Percentiles rank a stretch among this genome's conserved stretches.
Evolutionary conservation across 30 jellyfish, hydroid and myxozoan genomes (phyloP).

Genomic region (Aurelia sp.): DNA sequence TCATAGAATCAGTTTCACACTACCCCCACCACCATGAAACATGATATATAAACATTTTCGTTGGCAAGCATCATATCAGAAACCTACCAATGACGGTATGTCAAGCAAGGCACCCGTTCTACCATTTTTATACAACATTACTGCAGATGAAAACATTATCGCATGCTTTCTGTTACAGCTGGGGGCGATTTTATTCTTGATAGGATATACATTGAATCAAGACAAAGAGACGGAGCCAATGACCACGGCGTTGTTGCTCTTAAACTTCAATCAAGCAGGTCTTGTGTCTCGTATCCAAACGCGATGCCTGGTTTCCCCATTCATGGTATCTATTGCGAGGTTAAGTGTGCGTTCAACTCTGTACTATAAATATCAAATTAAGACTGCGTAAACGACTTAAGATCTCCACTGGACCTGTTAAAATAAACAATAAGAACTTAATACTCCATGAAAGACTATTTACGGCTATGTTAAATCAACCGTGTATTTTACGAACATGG

Average conservation of each 20-base stretch:
- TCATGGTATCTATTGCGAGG: constrained; percentile 39
- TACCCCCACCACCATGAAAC: too few relatives aligned
- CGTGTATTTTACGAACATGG: too few relatives aligned
- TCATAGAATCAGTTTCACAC: too few relatives aligned
- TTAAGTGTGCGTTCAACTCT: constrained; percentile 16
- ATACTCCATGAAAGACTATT: constrained; percentile 42
- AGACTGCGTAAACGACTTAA: constrained; percentile 43
- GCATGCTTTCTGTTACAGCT: too few relatives aligned
- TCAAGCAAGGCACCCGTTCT: too few relatives aligned
- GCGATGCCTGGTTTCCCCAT: constrained; percentile 19
- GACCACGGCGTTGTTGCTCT: constrained; percentile 8
- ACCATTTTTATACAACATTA: too few relatives aligned
- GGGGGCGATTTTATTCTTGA: not conserved
- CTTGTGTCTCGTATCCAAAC: not conserved
- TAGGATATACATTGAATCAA: not conserved
- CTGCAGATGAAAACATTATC: too few relatives aligned
- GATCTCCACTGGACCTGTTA: constrained; percentile 45
- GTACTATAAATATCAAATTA: constrained; percentile 36
- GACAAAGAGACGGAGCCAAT: not conserved
- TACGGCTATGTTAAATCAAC: too few relatives aligned
- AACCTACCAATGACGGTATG: too few relatives aligned
- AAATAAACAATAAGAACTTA: constrained; percentile 34
- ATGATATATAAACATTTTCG: too few relatives aligned
- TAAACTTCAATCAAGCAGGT: not conserved
- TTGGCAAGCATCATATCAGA: too few relatives aligned